Percentiles rank a stretch among this genome's conserved stretches.
Evolutionary conservation across 2,113 vertebrate genomes (phyloP).

Genomic region (Engraulis encrasicolus): DNA sequence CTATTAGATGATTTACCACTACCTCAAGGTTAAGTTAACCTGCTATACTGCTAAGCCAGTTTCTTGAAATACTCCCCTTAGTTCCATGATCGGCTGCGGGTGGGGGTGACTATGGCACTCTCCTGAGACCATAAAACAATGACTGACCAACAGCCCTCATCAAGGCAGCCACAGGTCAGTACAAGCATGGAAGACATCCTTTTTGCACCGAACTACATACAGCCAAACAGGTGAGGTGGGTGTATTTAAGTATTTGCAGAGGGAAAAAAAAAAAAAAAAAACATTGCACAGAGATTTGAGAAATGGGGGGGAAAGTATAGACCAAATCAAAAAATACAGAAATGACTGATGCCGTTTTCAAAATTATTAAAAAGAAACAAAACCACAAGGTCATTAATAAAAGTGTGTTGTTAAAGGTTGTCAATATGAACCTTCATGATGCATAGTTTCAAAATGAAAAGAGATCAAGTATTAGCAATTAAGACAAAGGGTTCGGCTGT

Average conservation of each 20-base stretch:
- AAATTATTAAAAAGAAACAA: slow-evolving; percentile 38
- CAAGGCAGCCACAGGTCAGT: too few relatives aligned
- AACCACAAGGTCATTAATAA: too few relatives aligned
- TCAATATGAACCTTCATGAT: slow-evolving; percentile 63
- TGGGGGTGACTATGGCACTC: too few relatives aligned
- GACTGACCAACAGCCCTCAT: neutral
- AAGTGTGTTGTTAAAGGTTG: slow-evolving; percentile 63
- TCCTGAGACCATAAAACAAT: too few relatives aligned
- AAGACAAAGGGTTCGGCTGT: slow-evolving; percentile 67
- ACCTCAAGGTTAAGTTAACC: too few relatives aligned
- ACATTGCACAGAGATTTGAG: neutral
- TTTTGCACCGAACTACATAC: neutral
- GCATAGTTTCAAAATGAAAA: slow-evolving; percentile 71
- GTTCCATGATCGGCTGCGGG: too few relatives aligned
- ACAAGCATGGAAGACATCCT: neutral
- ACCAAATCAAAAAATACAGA: neutral
- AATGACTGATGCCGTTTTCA: neutral
- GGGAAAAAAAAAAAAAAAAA: neutral
- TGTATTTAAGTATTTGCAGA: too few relatives aligned
- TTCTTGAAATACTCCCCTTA: too few relatives aligned
- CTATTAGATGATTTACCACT: too few relatives aligned
- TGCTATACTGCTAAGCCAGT: too few relatives aligned
- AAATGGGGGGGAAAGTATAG: neutral
- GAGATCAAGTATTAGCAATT: slow-evolving; percentile 61
- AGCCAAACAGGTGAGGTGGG: neutral